Percentiles rank a stretch among this genome's conserved stretches.
These are phyloP conservation scores for Phaetusa simplex DNA, from an alignment of 2,113 vertebrate species.

Conservation along the genomic window DNA sequence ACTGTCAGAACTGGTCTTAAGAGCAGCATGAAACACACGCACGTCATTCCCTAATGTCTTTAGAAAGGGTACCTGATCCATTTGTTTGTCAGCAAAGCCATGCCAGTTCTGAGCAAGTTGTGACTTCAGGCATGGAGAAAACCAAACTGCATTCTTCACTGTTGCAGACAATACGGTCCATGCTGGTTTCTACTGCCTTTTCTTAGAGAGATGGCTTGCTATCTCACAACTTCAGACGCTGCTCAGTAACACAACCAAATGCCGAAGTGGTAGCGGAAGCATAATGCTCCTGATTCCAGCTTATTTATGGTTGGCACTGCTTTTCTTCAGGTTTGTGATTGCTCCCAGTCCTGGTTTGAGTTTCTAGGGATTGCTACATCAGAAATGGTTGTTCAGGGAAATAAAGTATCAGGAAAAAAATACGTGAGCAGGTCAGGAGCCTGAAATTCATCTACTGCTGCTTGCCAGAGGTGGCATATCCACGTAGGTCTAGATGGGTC, in stretches of 20 bases:
- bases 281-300: background rate
- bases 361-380: background rate
- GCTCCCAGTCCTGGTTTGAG: background rate
- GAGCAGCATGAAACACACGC: background rate
- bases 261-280: background rate
- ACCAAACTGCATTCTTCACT: background rate
- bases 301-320: background rate
- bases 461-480: background rate
- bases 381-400: background rate
- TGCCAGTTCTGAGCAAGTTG: background rate
- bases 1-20: background rate
- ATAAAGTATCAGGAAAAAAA: background rate
- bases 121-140: background rate
- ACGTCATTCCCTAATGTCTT: background rate
- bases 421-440: accelerated
- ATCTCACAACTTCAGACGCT: background rate
- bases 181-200: background rate
- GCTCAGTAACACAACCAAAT: background rate
- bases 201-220: background rate
- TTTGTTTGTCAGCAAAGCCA: background rate
- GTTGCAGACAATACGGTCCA: background rate
- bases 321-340: background rate
- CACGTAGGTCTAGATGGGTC: background rate
- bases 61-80: background rate
- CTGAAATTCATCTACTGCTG: background rate